Base-by-base conservation (phyloP, 2,888 invertebrate genomes). In the Ochropleura leucogaster region DNA sequence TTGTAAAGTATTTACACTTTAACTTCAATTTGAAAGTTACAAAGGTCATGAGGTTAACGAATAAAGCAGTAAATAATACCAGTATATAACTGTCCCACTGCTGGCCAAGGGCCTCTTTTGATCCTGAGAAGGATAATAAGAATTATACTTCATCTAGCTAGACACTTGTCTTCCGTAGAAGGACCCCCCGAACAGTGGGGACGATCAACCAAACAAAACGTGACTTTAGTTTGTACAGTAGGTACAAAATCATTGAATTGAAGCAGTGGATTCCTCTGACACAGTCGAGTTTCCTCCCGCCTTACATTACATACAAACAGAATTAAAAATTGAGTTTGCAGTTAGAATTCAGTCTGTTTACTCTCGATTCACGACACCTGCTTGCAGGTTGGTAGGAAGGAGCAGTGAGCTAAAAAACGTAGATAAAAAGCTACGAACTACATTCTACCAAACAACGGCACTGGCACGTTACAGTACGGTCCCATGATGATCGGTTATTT, bases 401-500 rank as follows among this genome's bases (percentile, higher is more conserved):
- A 78, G 76, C 57, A 69, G 57, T 46, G 8, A 68, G 18, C 18
- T 67, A 8, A 71, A 76, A 68, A 74, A 81, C 42, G 14, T 62
- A 66, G n/a, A 74, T 20, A 72, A 80, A 75, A 83, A 77, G 77
- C 73, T 49, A 66, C 71, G 62, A 74, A 40, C 62, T 63, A 79
- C 72, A 64, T 77, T 74, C 79, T 79, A 79, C 70, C 75, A 75
- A 80, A 86, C 87, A 87, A 89, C 87, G 87, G 87, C 85, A 88
- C 79, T 85, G 77, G 80, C 86, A 87, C 79, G 84, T 85, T 85
- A 88, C 89, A 87, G 90, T 91, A 91, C 89, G 84, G 88, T 90
- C 90, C 88, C 89, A 87, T 88, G 90, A 91, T 90, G 91, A 92
- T 91, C 92, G 89, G 90, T 91, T 90, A 91, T 90, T 93, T 92